Evolutionary conservation across 1,140 invertebrate genomes (phyloP), one percentile per base, ranked within the genome.

Genomic region (Brachionus calyciflorus): DNA sequence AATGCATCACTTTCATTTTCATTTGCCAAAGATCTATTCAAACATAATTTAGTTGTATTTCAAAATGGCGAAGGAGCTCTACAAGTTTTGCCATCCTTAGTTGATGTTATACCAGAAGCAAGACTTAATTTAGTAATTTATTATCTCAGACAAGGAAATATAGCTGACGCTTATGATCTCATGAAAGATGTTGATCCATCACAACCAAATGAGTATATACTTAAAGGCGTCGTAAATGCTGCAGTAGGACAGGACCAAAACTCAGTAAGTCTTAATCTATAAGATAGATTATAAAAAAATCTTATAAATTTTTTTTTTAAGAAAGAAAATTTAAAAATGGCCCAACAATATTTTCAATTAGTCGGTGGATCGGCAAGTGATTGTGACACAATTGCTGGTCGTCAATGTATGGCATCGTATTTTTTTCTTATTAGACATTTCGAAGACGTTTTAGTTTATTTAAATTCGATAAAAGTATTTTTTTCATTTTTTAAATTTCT

Each of bases 321-420:
- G 93, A 89, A 91, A 78, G 95, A 98, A 79, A 91, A 95, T 81
- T 87, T 98, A 65, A 96, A 97, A 87, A 89, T 90, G 10, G 95
- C 96, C 0, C 93, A 98, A 80, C 93, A 98, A 83, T 98, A 93
- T 84, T 96, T 97, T 80, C 94, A 97, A 84, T 83, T 96, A 55
- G 94, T 99, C 26, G 96, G 96, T 51, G 93, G 93, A 79, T 96
- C 93, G 33, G 91, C 91, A 1, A 94, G 92, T 55, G 96, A 98
- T 87, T 95, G 94, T 83, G 94, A 88, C 79, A 88, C 88, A 7
- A 88, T 88, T 57, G 86, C 87, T 78, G 95, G 95, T 0, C 87
- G 96, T 33, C 95, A 98, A 84, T 96, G 94, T 81, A 98, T 98
- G 94, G 93, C 95, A 0, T 95, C 94, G 0, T 93, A 91, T 46